Base-by-base conservation (phyloP, 2,888 invertebrate genomes). In the Ochropleura plecta region DNA sequence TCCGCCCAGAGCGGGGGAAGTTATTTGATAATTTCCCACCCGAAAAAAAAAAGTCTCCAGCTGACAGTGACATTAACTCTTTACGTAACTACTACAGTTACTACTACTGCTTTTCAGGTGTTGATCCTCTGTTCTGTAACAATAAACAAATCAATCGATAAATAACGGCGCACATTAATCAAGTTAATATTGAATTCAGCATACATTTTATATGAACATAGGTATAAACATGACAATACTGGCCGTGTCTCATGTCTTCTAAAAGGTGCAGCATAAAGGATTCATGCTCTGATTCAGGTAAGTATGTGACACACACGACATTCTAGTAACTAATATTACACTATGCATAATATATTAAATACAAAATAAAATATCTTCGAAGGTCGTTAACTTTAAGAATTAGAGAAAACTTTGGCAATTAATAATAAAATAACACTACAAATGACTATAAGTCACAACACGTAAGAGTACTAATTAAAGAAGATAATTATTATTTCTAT, bases 261-360 rank as follows among this genome's bases (percentile, higher is more conserved):
- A 40, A 20, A 57, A 57, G 40, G 49, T 30, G 59, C 59, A 53
- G 63, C 40, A 71, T 44, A 46, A 82, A 63, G 67, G 49, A 7
- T 49, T 68, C 72, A 71, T 55, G 79, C 67, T 83, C 79, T 78
- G 67, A 59, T 80, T 78, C 53, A 12, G 40, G 12, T 40, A 10
- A 3, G 40, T 20, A 48, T 60, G 18, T 14, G 57, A 12, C 48
- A 10, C 51, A 49, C 44, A 40, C 40, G 12, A 49, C 44, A 20
- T 7, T 8, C 18, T 14, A 42, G 14, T 60, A 0, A 18, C 12
- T 59, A 12, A 9, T 14, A 48, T 6, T 51, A 14, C 14, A 16
- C 12, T 42, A 4, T 42, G 16, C 16, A 30, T 30, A 30, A 30
- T 68, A 4, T 4, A 0, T 3, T 42, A 48, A 16, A 16, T 66